Base-by-base conservation (phyloP, 2,888 invertebrate genomes). In the Harpalus rubripes region DNA sequence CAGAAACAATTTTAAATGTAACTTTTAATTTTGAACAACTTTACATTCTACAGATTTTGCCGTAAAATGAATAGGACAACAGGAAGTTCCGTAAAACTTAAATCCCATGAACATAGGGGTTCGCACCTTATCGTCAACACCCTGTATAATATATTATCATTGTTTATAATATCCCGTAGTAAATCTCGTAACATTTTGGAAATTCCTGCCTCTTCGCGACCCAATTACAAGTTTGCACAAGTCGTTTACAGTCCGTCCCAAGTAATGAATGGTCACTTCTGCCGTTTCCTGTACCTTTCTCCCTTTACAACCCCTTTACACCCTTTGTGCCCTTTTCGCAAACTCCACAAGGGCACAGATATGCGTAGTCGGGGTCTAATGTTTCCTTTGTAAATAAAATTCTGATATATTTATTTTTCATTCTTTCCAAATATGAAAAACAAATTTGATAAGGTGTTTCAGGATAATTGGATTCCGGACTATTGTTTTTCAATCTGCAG, bases 161-260 rank as follows among this genome's bases (percentile, higher is more conserved):
- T 10, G 44, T 52, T 52, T 52, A 52, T 52, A 52, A 12, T 10
- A 32, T 52, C 8, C 12, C 44, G 2, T 12, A 1, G 59, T 59
- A 7, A 16, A 59, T 16, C 59, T 59, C 1, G 59, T 2, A 59
- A 52, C 59, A 59, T 12, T 59, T 59, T 59, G 59, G 65, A n/a
- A 8, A 10, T 22, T 22, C 7, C 22, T n/a, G 65, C 18, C 2
- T 44, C 79, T 39, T 81, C 26, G 52, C 84, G 84, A 84, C 78
- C 84, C 84, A 84, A 84, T 84, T 84, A 84, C 84, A 84, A 84
- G 78, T 84, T 84, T 78, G 76, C 78, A 63, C 78, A 78, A 76
- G 84, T 83, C 83, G 83, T 83, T 83, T 83, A 76, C 76, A 74
- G 16, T 44, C 65, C 63, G 44, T 65, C 41, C 65, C 44, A 44